Percentiles rank a stretch among this genome's conserved stretches.
Evolutionary conservation across 2,888 invertebrate genomes (phyloP).

Genomic region (Elysia crispata): DNA sequence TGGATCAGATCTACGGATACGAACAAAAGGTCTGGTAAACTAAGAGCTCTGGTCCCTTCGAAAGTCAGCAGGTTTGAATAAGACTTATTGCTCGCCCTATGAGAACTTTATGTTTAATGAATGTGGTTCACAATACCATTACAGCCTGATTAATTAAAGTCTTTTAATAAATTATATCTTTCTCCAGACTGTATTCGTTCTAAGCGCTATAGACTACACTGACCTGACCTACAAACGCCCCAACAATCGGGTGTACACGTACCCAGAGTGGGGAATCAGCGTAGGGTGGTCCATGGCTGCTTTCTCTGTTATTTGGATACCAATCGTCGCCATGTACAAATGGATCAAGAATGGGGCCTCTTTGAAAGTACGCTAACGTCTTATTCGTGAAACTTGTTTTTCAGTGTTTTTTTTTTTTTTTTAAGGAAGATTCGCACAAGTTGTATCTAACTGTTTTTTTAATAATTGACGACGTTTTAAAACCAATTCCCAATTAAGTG

Average conservation of each 20-base stretch:
- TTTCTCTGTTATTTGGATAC: slow-evolving; percentile 72
- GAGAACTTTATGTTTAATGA: too few relatives aligned
- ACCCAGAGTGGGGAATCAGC: slow-evolving; percentile 78
- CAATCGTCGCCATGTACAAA: slow-evolving; percentile 68
- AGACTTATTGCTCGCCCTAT: too few relatives aligned
- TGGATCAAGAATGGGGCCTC: slow-evolving; percentile 59
- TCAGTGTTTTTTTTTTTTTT: too few relatives aligned
- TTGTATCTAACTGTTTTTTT: neutral
- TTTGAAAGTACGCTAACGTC: slow-evolving; percentile 54
- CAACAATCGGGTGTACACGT: slow-evolving; percentile 77
- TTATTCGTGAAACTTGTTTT: too few relatives aligned
- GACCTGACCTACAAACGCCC: slow-evolving; percentile 74
- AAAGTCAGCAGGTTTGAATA: too few relatives aligned
- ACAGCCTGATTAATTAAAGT: too few relatives aligned
- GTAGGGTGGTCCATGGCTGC: slow-evolving; percentile 74
- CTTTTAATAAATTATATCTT: too few relatives aligned
- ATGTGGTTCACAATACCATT: too few relatives aligned
- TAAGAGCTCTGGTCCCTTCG: too few relatives aligned
- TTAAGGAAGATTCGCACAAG: neutral
- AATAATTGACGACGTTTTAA: neutral
- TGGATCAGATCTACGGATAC: neutral
- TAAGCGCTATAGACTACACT: slow-evolving; percentile 72
- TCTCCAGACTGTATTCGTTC: slow-evolving; percentile 68
- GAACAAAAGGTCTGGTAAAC: too few relatives aligned
- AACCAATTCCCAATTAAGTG: too few relatives aligned